phyloP scores from a whole-genome alignment of 1,140 invertebrate genomes.

The Cotesia vestalis region DNA sequence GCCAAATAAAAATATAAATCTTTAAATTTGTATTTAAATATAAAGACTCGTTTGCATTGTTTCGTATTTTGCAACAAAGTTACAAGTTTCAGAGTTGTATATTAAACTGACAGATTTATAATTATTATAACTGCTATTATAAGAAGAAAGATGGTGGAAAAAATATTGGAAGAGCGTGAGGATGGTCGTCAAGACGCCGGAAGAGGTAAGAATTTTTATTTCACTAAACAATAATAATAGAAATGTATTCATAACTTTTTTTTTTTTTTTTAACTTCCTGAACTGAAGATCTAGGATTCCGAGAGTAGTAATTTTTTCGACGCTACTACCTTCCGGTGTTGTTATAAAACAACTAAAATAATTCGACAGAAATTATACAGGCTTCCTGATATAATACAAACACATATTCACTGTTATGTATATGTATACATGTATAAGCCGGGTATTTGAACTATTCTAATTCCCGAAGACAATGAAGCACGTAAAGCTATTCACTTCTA shows the following conservation, averaged over 20 bases:
- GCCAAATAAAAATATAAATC: slow-evolving; percentile 9
- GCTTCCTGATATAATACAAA: too few relatives aligned
- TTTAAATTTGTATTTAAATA: slow-evolving; percentile 11
- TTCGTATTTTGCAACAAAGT: background rate
- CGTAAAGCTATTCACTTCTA: too few relatives aligned
- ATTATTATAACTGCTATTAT: slow-evolving; percentile 6
- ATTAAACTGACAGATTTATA: background rate
- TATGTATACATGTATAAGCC: too few relatives aligned
- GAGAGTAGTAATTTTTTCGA: too few relatives aligned
- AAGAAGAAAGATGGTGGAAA: slow-evolving; percentile 60
- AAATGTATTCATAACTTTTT: slow-evolving; percentile 1
- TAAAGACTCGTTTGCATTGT: background rate
- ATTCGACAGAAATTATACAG: too few relatives aligned
- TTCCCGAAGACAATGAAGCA: too few relatives aligned
- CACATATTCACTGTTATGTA: too few relatives aligned
- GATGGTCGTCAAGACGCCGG: slow-evolving; percentile 51
- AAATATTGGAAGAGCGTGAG: slow-evolving; percentile 60
- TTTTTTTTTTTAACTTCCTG: background rate
- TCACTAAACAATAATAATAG: background rate
- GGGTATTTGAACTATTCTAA: too few relatives aligned
- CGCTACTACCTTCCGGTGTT: too few relatives aligned
- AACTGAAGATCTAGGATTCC: background rate
- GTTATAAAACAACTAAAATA: too few relatives aligned
- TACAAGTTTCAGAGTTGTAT: background rate
- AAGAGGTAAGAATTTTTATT: slow-evolving; percentile 50